phyloP scores from a whole-genome alignment of 1,140 invertebrate species.

The Saccostrea glomerata region DNA sequence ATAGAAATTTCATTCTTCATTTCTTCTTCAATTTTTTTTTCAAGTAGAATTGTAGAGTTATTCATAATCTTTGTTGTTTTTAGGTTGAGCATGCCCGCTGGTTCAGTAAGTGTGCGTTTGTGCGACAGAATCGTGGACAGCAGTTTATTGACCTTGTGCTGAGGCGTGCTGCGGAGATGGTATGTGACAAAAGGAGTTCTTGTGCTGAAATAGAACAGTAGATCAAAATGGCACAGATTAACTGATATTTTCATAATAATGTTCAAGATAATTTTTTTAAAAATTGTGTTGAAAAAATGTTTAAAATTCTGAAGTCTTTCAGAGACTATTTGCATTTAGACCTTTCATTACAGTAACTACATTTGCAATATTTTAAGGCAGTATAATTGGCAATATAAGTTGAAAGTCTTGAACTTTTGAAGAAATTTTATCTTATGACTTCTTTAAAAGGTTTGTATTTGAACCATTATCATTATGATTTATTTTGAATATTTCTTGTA shows the following conservation, averaged over 20 bases:
- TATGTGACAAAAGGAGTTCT: background rate
- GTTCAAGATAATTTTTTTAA: too few relatives aligned
- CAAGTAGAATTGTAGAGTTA: background rate
- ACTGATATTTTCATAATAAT: too few relatives aligned
- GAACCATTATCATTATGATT: background rate
- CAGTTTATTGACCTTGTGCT: background rate
- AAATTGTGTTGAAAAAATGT: background rate
- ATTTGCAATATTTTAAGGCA: too few relatives aligned
- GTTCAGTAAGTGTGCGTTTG: constrained; percentile 54
- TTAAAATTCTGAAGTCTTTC: background rate
- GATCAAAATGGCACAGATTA: too few relatives aligned
- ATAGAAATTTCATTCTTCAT: too few relatives aligned
- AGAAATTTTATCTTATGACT: too few relatives aligned
- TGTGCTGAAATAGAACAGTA: too few relatives aligned
- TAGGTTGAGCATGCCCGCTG: constrained; percentile 63
- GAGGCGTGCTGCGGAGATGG: constrained; percentile 22
- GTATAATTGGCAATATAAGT: too few relatives aligned
- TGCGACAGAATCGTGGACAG: constrained; percentile 9
- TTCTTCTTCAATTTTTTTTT: background rate
- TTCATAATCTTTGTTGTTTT: background rate
- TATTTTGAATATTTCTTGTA: background rate
- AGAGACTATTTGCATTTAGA: too few relatives aligned
- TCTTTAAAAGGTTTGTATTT: too few relatives aligned
- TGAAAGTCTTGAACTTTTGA: too few relatives aligned
- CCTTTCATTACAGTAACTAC: too few relatives aligned